Base-by-base conservation (phyloP, 1,140 invertebrate genomes). In the Eumeta japonica region DNA sequence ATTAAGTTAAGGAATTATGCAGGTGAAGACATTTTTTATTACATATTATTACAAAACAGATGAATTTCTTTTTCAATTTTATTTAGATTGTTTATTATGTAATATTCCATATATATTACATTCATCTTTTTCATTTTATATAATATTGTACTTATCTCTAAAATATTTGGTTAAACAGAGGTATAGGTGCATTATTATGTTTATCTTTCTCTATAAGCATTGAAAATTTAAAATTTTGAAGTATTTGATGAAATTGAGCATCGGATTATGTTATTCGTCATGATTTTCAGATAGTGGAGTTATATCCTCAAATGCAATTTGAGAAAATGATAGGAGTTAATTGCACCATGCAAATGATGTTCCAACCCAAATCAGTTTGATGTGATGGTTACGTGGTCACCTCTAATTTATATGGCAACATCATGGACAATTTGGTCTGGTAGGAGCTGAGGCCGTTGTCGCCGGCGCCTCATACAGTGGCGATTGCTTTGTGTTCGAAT, bases 311-410 rank as follows among this genome's bases (percentile, higher is more conserved):
- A 52, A 94, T 99, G 55, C 76, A 96, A 57, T 97, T 97, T 73
- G 92, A 96, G 57, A 84, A 88, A 34, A 97, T 99, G 92, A 98
- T 98, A 45, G 91, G 99, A 33, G 96, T 98, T 76, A 98, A 98
- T 72, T 93, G 90, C 55, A 97, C 94, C 29, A 98, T 98, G 95
- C 94, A 98, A 79, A 87, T 99, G 81, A 92, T 96, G 0, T n/a
- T 88, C 89, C 1, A 90, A 92, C 72, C 90, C 90, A 14, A 86
- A 90, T 62, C 86, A 89, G 65, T 95, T 96, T 60, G 92, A 95
- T 65, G 92, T 95, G 3, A 87, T 96, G 85, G 91, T 98, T 3
- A n/a, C n/a, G n/a, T n/a, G n/a, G n/a, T n/a, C n/a, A 94, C 94
- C 52, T 96, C 96, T n/a, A 99, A 99, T 78, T 78, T 99, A 28